Base-by-base conservation (phyloP, 2,888 invertebrate species). In the Entomobrya multifasciata region DNA sequence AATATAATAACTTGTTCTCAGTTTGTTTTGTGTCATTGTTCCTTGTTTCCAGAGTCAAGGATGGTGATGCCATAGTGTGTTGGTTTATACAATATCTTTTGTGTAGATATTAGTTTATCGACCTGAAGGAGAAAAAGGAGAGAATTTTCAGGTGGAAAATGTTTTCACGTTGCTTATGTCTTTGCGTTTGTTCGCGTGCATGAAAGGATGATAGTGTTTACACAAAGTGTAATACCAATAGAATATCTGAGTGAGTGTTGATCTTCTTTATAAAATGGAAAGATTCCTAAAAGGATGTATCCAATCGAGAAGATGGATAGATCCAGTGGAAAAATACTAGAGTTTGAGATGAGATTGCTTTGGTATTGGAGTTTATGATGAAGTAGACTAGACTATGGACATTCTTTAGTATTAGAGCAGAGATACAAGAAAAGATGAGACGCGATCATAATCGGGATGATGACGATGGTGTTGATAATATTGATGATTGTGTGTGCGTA, bases 101-200 rank as follows among this genome's bases (percentile, higher is more conserved):
- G n/a, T n/a, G n/a, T n/a, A n/a, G 27, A 41, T 41, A 65, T 65
- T 41, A 65, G 65, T 65, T 65, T 62, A 65, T 65, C 65, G 65
- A 65, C 65, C 65, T 41, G 65, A 20, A 65, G 65, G 65, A 65
- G 62, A 62, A n/a, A 30, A 62, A 41, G 15, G n/a, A 62, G 22
- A 62, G 30, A 62, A 36, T 25, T 30, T 62, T 62, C 52, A 55
- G 30, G 52, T 74, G 74, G 27, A 74, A 74, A 41, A 65, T 65
- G 41, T 36, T 36, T n/a, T 20, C 5, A 10, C 41, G 3, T 60
- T 27, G 22, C 57, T 20, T 4, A 57, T 20, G 6, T 20, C 4
- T 20, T 5, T 15, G 4, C 41, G 65, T 67, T 44, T 44, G 44
- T 10, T 67, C 41, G 44, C 22, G 22, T 67, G 67, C 0, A 20